Evolutionary conservation across 2,797 vertebrate genomes (phyloP).

Genomic region (Threskiornis aethiopicus): DNA sequence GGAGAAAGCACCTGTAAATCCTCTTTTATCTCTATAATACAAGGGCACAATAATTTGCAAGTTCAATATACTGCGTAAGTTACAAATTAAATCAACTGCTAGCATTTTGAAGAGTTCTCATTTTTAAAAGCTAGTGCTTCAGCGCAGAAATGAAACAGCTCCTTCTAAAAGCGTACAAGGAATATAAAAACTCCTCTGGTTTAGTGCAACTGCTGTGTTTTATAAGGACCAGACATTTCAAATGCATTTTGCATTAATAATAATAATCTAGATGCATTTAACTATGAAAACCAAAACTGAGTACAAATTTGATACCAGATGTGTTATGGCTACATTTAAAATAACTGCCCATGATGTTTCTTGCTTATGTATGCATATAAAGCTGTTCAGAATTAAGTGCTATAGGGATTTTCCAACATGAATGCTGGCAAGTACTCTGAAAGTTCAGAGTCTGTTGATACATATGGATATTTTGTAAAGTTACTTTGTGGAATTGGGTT

Average conservation of each 20-base stretch:
- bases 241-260: not conserved
- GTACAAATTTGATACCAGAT: not conserved
- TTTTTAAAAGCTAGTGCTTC: not conserved
- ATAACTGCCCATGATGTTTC: not conserved
- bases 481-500: not conserved
- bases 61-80: not conserved
- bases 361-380: not conserved
- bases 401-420: not conserved
- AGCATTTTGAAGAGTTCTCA: not conserved
- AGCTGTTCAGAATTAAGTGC: not conserved
- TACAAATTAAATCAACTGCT: constrained; percentile 22
- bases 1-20: not conserved
- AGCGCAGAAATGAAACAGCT: not conserved
- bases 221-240: not conserved
- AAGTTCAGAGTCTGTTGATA: not conserved
- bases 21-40: not conserved
- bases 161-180: not conserved
- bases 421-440: not conserved
- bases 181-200: not conserved
- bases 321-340: not conserved
- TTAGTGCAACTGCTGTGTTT: not conserved
- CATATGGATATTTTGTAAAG: not conserved
- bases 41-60: not conserved
- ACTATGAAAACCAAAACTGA: not conserved
- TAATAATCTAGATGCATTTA: not conserved